Evolutionary conservation across 2,113 vertebrate species (phyloP), one percentile per base, ranked within the genome.

Genomic region (Seriola dumerili): DNA sequence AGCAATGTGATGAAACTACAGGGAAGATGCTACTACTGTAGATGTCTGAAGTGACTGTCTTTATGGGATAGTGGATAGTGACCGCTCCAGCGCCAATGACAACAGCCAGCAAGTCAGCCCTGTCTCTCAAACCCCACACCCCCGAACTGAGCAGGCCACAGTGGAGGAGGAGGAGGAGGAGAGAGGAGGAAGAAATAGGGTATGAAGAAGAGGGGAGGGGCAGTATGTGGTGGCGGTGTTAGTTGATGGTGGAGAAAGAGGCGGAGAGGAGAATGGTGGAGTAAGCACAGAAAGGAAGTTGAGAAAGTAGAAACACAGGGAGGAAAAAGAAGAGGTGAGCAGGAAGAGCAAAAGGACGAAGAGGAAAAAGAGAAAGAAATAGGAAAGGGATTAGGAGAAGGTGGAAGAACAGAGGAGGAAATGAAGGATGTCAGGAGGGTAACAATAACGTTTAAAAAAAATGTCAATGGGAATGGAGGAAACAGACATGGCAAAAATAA

Each of bases 71-170:
- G 83, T 79, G 90, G 77, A 72, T 1, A 78, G 82, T 80, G 85
- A 87, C 64, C 38, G 44, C 75, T 89, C 57, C 72, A 68, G 88
- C 14, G 17, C 63, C 79, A 76, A 89, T 91, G 92, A 86, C 42
- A 81, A 83, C 89, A 92, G 93, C 90, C 90, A 91, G 55, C 91
- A 91, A 87, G 78, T 81, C 91, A 93, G 91, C 78, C 80, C 84
- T 73, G 85, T 84, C 86, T 85, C 81, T 88, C 68, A 79, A 88
- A 80, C 73, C 87, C 85, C 72, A 2, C 61, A 38, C 44, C 50
- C 80, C 76, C 25, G 2, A 11, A 77, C 69, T 58, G 79, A 78
- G 82, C 62, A 76, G 81, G 32, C 50, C 59, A 79, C 58, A 78
- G 86, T 21, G 85, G 77, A 23, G 71, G 48, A 84, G 42, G 59